Evolutionary conservation across 2,888 invertebrate species (phyloP), one percentile per base, ranked within the genome.

Genomic region (Dryomyza anilis): DNA sequence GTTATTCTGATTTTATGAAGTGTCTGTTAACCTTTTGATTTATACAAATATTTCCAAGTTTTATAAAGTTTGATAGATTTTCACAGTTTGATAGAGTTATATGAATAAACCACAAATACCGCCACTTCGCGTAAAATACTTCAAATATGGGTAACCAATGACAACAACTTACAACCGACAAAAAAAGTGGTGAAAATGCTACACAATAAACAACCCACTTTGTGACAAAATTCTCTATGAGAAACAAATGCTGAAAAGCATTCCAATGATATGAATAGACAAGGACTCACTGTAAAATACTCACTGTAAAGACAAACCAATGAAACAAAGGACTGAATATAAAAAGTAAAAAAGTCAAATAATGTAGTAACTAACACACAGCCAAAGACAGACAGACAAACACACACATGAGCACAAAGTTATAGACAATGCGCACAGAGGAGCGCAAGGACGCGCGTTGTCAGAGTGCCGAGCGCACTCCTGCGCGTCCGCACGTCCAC

Each of bases 401-500:
- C 14, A 36, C 1, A 56, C 56, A 43, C 43, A 43, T 43, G n/a
- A 43, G 8, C 14, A 56, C 39, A 19, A 56, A 16, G 55, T 29
- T 43, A 43, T n/a, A 43, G 43, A 43, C 43, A 43, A 43, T 33
- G 2, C 6, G 2, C 16, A 52, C 55, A 16, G 16, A 36, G 39
- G 25, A 12, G 25, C n/a, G n/a, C 36, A 39, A 56, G 33, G 56
- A 39, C 23, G 12, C 39, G 16, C 43, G n/a, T 43, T n/a, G 43
- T 6, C 19, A n/a, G n/a, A n/a, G n/a, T 43, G 43, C 43, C 43
- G n/a, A n/a, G n/a, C n/a, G n/a, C n/a, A n/a, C n/a, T n/a, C n/a
- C n/a, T n/a, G n/a, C n/a, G n/a, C 67, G 36, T 55, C 69, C 64
- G 69, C 10, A 48, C 19, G 8, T 50, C 48, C n/a, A 48, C 46